phyloP scores from a whole-genome alignment of 1,140 invertebrate genomes.

The Ceratosolen fusciceps region DNA sequence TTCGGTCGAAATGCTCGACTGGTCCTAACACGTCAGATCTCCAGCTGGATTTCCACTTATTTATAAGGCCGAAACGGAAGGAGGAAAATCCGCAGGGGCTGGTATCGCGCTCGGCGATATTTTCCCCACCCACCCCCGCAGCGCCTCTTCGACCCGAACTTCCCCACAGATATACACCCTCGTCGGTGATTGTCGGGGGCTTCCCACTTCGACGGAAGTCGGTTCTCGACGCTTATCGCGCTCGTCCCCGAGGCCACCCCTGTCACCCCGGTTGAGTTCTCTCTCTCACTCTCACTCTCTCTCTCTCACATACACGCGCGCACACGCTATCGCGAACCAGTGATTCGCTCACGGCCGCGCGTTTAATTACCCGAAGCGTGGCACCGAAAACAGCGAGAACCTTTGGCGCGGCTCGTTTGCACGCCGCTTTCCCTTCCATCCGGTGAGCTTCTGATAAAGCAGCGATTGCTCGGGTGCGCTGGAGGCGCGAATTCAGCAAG shows the following conservation, averaged over 20 bases:
- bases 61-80: no score
- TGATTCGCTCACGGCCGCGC: neutral
- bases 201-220: neutral
- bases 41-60: no score
- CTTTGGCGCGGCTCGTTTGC: conserved; percentile 23
- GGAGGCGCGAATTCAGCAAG: neutral
- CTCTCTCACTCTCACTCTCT: neutral
- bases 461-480: neutral
- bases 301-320: neutral
- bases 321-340: neutral
- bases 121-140: neutral
- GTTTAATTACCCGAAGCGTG: neutral
- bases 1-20: no score
- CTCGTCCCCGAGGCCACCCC: no score
- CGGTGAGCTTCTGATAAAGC: neutral
- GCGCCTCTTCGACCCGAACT: no score
- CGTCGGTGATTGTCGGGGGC: neutral
- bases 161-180: neutral
- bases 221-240: neutral
- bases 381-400: neutral
- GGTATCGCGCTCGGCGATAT: neutral
- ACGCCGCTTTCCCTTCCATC: neutral
- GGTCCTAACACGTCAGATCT: no score
- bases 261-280: neutral
- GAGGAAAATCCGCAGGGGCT: no score